Evolutionary conservation across 2,797 vertebrate species (phyloP).

Genomic region (Etheostoma perlongum): DNA sequence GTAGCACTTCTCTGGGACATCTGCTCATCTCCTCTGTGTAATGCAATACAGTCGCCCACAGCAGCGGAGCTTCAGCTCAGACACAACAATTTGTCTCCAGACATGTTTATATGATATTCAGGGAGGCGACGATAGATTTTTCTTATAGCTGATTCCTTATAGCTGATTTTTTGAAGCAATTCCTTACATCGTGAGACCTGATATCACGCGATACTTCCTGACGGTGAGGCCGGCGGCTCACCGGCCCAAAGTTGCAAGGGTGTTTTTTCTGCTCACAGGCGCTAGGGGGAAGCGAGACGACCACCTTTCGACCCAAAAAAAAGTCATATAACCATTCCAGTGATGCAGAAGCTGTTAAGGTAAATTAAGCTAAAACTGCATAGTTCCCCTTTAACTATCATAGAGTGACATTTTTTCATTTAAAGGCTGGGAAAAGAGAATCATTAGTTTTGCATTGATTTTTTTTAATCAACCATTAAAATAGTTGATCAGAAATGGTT

Average conservation of each 20-base stretch:
- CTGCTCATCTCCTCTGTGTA: constrained; percentile 76
- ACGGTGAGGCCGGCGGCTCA: too few relatives aligned
- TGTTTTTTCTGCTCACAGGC: too few relatives aligned
- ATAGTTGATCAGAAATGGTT: neutral
- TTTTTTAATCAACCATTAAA: neutral
- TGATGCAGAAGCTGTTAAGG: too few relatives aligned
- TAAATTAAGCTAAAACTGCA: too few relatives aligned
- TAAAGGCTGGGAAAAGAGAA: neutral
- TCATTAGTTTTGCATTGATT: neutral
- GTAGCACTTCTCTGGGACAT: constrained; percentile 73
- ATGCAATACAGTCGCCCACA: constrained; percentile 56
- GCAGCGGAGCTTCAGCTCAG: constrained; percentile 23
- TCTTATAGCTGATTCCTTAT: neutral
- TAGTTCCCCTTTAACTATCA: neutral
- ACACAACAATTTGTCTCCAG: constrained; percentile 59
- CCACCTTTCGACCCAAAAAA: too few relatives aligned
- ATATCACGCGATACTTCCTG: too few relatives aligned
- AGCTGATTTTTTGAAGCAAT: too few relatives aligned
- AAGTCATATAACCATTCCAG: too few relatives aligned
- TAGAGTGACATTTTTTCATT: neutral
- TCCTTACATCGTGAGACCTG: too few relatives aligned
- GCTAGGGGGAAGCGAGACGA: too few relatives aligned
- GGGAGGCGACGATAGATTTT: neutral
- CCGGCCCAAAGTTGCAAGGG: too few relatives aligned
- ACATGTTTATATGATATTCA: constrained; percentile 38